Percentiles rank a stretch among this genome's conserved stretches.
These are phyloP conservation scores for Plestiodon gilberti DNA, from an alignment of 2,113 vertebrate species.

Conservation along the genomic window DNA sequence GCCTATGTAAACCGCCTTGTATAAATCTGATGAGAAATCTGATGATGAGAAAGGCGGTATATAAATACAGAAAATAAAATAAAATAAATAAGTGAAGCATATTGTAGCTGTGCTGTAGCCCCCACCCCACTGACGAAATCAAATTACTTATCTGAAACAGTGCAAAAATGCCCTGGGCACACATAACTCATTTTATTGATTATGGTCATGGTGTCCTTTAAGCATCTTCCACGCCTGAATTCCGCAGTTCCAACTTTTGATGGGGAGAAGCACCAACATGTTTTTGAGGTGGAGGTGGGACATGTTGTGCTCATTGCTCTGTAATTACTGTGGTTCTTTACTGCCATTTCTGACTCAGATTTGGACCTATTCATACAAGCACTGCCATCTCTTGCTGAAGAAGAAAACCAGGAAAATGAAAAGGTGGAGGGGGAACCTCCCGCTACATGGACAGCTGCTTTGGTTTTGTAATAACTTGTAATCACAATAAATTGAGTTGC, in stretches of 20 bases:
- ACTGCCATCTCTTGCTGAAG: neutral
- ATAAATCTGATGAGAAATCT: no score
- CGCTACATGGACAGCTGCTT: accelerated
- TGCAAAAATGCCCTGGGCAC: no score
- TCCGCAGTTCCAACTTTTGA: neutral
- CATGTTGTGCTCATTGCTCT: neutral
- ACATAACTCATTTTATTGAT: no score
- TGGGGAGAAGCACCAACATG: accelerated
- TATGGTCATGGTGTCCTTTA: neutral
- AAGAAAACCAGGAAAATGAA: neutral
- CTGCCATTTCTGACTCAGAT: neutral
- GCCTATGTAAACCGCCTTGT: no score
- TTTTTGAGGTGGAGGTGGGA: neutral
- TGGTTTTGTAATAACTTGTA: constrained; percentile 21
- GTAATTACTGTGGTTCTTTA: neutral
- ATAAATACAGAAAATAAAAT: no score
- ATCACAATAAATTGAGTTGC: no score
- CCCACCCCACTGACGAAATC: neutral
- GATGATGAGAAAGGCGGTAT: no score
- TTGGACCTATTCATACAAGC: neutral
- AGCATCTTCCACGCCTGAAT: neutral
- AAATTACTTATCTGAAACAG: neutral
- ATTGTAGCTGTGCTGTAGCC: neutral
- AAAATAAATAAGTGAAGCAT: no score
- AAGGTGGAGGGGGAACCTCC: no score